These are phyloP conservation scores for Esox lucius DNA, from an alignment of 2,797 vertebrate species.

Conservation along the genomic window DNA sequence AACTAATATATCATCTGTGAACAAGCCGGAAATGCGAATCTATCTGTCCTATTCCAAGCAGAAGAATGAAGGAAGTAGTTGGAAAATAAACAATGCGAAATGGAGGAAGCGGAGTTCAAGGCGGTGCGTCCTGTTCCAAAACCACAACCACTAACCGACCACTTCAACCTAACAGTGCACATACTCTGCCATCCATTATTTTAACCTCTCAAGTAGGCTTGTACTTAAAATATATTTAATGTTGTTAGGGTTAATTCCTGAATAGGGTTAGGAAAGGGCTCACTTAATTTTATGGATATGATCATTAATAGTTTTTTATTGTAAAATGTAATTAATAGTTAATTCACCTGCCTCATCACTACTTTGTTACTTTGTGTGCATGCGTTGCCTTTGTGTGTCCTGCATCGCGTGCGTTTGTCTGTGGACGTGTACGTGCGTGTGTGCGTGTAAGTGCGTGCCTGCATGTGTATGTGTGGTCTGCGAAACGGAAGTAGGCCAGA, in stretches of 20 bases:
- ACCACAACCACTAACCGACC: slow-evolving; percentile 22
- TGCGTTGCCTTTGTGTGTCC: neutral
- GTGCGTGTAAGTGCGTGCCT: neutral
- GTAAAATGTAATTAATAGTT: too few species aligned
- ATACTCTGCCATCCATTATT: neutral
- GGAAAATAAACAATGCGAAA: slow-evolving; percentile 73
- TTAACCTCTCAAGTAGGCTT: neutral
- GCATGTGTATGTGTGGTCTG: neutral
- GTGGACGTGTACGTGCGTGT: neutral
- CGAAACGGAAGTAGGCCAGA: slow-evolving; percentile 17
- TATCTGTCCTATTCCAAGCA: slow-evolving; percentile 55
- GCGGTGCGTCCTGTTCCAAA: slow-evolving; percentile 76
- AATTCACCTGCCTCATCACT: too few species aligned
- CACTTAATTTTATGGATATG: too few species aligned
- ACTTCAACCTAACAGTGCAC: neutral
- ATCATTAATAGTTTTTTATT: neutral
- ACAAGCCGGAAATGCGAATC: slow-evolving; percentile 41
- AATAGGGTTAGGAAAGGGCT: neutral
- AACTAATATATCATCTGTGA: slow-evolving; percentile 57
- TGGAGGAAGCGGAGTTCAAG: slow-evolving; percentile 77
- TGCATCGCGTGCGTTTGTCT: neutral
- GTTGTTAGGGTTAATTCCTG: neutral
- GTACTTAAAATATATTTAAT: neutral
- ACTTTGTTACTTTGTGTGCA: neutral
- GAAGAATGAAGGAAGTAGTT: slow-evolving; percentile 77